Percentiles rank a stretch among this genome's conserved stretches.
Evolutionary conservation across 2,113 vertebrate species (phyloP).

Genomic region (Scopus umbretta): DNA sequence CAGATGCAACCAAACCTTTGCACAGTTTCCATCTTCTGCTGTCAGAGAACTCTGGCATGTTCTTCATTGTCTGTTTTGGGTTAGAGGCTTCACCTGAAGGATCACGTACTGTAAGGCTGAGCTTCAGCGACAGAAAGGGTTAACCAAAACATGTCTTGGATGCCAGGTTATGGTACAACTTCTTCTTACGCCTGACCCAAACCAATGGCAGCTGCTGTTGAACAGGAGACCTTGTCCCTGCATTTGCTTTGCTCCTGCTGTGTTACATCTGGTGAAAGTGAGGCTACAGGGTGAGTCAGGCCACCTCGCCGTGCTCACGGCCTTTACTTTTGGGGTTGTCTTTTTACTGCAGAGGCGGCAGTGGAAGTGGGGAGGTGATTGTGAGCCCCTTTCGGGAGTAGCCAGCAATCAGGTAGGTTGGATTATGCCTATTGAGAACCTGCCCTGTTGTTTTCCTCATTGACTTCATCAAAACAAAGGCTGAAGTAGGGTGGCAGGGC

Average conservation of each 20-base stretch:
- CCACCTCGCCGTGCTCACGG: neutral
- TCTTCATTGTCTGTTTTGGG: neutral
- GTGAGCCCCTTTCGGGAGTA: neutral
- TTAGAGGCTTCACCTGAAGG: neutral
- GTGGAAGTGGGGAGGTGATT: neutral
- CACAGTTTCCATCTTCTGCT: neutral
- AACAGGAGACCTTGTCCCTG: neutral
- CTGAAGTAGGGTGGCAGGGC: neutral
- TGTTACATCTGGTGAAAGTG: neutral
- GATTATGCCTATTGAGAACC: neutral
- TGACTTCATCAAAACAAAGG: neutral
- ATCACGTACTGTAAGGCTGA: neutral
- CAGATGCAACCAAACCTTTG: neutral
- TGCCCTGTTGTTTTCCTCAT: neutral
- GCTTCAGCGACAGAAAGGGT: neutral
- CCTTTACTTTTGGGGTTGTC: neutral
- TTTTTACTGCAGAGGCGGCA: neutral
- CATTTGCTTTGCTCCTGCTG: neutral
- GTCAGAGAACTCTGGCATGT: neutral
- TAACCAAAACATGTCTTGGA: neutral
- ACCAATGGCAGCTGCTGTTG: neutral
- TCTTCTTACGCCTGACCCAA: neutral
- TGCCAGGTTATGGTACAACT: neutral
- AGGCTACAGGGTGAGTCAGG: neutral
- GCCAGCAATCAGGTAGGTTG: neutral